phyloP scores from a whole-genome alignment of 2,113 vertebrate genomes.

The Prolemur simus region DNA sequence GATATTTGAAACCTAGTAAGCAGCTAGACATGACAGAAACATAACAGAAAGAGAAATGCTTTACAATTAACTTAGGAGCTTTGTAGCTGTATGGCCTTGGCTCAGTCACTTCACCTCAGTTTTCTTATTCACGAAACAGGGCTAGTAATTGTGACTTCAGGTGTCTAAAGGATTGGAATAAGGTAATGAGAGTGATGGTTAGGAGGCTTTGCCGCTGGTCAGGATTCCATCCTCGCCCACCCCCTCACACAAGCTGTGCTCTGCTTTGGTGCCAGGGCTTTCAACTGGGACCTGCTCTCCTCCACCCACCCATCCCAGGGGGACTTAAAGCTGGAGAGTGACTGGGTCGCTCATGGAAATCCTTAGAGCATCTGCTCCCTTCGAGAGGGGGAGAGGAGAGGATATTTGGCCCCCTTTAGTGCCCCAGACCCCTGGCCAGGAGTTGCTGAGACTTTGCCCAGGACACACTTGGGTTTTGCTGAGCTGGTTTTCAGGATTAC shows the following conservation, averaged over 20 bases:
- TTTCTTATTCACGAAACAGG: neutral
- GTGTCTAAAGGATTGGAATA: neutral
- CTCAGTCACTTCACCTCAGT: neutral
- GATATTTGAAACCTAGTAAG: neutral
- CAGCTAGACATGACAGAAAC: neutral
- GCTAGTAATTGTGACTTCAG: neutral
- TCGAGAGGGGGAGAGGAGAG: neutral
- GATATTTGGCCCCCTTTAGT: neutral
- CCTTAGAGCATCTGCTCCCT: neutral
- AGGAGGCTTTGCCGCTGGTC: neutral
- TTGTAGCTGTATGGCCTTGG: neutral
- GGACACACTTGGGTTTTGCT: conserved; percentile 50
- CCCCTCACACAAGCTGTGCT: neutral
- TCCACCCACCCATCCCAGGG: neutral
- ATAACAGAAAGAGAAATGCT: neutral
- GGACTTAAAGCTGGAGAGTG: neutral
- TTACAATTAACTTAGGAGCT: neutral
- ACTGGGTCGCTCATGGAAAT: neutral
- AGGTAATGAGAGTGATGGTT: neutral
- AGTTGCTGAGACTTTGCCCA: conserved; percentile 62
- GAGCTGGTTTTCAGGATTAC: conserved; percentile 54
- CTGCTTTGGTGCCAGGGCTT: neutral
- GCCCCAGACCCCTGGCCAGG: neutral
- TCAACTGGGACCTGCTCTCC: neutral
- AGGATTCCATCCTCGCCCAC: neutral